Conservation (phyloP, 2,888 invertebrate genomes). For the Monoplex corrugatus region DNA sequence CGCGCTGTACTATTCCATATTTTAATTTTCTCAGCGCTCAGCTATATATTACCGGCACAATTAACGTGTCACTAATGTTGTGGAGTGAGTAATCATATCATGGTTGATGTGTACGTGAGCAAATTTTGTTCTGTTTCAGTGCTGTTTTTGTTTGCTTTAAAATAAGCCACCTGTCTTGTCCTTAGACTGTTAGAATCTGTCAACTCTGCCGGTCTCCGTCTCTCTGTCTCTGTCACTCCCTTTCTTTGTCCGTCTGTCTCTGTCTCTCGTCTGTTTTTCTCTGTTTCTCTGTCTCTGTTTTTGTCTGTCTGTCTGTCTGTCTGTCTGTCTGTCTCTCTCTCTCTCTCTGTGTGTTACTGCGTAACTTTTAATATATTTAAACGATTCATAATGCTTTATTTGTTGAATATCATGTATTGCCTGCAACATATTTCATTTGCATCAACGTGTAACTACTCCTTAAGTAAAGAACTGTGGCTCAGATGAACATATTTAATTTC, state of each 20-base stretch:
- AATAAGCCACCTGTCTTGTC: too few species aligned
- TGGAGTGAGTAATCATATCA: neutral
- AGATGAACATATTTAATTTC: too few species aligned
- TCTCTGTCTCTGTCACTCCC: neutral
- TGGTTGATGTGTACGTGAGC: too few species aligned
- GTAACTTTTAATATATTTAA: neutral
- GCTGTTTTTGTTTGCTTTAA: neutral
- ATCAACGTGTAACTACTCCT: too few species aligned
- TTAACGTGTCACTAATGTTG: too few species aligned
- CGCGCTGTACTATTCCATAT: too few species aligned
- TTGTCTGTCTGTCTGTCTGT: neutral
- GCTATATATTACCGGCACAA: too few species aligned
- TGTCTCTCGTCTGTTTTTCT: neutral
- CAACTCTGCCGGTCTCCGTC: neutral
- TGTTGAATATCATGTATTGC: too few species aligned
- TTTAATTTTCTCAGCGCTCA: too few species aligned
- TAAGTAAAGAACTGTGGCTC: too few species aligned
- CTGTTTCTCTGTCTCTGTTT: neutral
- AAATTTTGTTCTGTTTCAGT: conserved; percentile 48
- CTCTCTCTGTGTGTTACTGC: neutral
- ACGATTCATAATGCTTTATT: too few species aligned
- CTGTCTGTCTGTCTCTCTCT: neutral
- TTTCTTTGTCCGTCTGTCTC: neutral
- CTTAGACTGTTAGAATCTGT: neutral
- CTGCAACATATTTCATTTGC: too few species aligned